Evolutionary conservation across 2,113 vertebrate species (phyloP).

Genomic region (Heterotis niloticus): DNA sequence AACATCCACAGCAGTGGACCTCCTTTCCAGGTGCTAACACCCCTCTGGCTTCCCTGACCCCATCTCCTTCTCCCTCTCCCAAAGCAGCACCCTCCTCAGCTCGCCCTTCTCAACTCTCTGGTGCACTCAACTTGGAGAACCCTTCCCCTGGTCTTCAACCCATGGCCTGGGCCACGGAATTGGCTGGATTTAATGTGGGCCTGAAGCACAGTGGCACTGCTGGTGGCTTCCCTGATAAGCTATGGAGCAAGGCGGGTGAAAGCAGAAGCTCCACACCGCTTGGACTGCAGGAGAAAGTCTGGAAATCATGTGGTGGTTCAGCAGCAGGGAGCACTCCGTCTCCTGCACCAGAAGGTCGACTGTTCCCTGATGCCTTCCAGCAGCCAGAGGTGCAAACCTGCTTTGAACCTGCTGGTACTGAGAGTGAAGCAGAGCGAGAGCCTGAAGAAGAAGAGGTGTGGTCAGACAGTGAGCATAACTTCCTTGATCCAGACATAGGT

Average conservation of each 20-base stretch:
- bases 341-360: slow-evolving; percentile 67
- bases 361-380: slow-evolving; percentile 66
- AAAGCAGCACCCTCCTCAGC: background rate
- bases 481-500: slow-evolving; percentile 91
- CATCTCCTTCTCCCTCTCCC: slow-evolving; percentile 4
- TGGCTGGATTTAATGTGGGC: slow-evolving; percentile 51
- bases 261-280: slow-evolving; percentile 69
- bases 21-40: slow-evolving; percentile 29
- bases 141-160: slow-evolving; percentile 61
- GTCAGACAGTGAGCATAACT: slow-evolving; percentile 98
- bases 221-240: slow-evolving; percentile 68
- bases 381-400: slow-evolving; percentile 56
- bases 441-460: slow-evolving; percentile 67
- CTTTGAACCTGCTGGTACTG: slow-evolving; percentile 71
- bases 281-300: slow-evolving; percentile 75
- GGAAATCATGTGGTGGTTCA: slow-evolving; percentile 74
- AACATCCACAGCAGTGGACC: slow-evolving; percentile 53
- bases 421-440: slow-evolving; percentile 60
- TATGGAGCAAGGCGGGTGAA: slow-evolving; percentile 72
- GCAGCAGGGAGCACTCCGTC: slow-evolving; percentile 61
- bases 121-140: slow-evolving; percentile 58
- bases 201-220: slow-evolving; percentile 63
- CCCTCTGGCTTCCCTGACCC: background rate
- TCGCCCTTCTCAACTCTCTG: slow-evolving; percentile 46
- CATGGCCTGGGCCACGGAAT: slow-evolving; percentile 61